These are phyloP conservation scores for Malaclemys terrapin DNA, from an alignment of 2,113 vertebrate species.

Conservation along the genomic window DNA sequence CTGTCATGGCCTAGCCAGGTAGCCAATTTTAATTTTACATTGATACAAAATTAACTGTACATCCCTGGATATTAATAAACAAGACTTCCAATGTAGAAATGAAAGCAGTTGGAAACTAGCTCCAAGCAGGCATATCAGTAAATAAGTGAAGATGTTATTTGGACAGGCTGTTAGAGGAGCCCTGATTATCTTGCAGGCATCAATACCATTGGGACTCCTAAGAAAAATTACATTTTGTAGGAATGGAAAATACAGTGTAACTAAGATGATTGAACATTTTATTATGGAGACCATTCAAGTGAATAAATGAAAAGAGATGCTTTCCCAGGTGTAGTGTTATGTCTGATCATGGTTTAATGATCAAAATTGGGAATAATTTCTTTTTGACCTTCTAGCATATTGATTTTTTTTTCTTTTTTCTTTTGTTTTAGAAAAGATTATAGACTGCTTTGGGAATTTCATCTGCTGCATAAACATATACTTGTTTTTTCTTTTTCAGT, in stretches of 20 bases:
- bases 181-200: not conserved
- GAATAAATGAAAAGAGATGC: not conserved
- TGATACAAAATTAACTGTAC: not conserved
- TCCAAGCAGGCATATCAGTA: not conserved
- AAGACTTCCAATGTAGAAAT: not conserved
- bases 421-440: not conserved
- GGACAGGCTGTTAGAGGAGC: not conserved
- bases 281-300: slow-evolving; percentile 2
- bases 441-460: not conserved
- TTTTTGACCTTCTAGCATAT: not conserved
- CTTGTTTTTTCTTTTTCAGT: slow-evolving; percentile 79
- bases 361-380: not conserved
- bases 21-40: not conserved
- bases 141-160: not conserved
- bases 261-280: not conserved
- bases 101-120: not conserved
- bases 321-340: not conserved
- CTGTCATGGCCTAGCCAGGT: too few relatives aligned
- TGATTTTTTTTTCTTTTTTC: not conserved
- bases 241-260: not conserved
- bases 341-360: not conserved
- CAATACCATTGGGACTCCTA: not conserved
- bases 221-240: not conserved
- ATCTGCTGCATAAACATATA: not conserved
- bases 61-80: not conserved